phyloP scores from a whole-genome alignment of 1,140 invertebrate species.

The Atta texana region DNA sequence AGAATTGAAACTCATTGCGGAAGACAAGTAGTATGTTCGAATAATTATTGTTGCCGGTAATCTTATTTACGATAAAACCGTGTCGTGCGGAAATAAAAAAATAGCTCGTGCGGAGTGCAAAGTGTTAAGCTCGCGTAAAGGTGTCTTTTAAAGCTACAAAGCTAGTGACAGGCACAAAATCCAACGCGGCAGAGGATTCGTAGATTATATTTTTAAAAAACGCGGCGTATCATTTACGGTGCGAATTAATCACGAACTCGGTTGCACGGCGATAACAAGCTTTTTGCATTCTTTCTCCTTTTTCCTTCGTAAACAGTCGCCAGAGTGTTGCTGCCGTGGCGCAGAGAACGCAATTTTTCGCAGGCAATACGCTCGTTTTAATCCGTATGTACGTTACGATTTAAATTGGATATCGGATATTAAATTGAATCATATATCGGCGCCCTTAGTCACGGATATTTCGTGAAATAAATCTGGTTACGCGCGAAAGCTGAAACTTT shows the following conservation, averaged over 20 bases:
- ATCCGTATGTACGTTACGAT: slow-evolving; percentile 59
- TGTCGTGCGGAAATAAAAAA: slow-evolving; percentile 3
- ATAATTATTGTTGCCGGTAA: slow-evolving; percentile 10
- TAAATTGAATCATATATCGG: slow-evolving; percentile 60
- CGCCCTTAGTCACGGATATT: slow-evolving; percentile 60
- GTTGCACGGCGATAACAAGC: slow-evolving; percentile 48
- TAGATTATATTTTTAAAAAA: slow-evolving; percentile 47
- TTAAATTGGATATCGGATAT: slow-evolving; percentile 65
- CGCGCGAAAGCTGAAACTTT: slow-evolving; percentile 63
- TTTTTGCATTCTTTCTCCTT: slow-evolving; percentile 45
- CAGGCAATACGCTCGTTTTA: slow-evolving; percentile 51
- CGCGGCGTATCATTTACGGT: slow-evolving; percentile 45
- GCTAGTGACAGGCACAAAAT: neutral
- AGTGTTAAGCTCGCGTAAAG: slow-evolving; percentile 18
- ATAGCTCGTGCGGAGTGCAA: neutral
- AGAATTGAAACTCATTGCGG: neutral
- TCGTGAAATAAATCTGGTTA: slow-evolving; percentile 59
- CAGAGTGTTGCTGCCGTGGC: neutral
- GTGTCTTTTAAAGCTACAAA: slow-evolving; percentile 5
- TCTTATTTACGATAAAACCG: neutral
- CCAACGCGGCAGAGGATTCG: neutral
- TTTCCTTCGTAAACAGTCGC: slow-evolving; percentile 49
- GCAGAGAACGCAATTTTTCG: slow-evolving; percentile 42
- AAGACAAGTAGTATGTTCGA: neutral
- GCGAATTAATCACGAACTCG: slow-evolving; percentile 56